Evolutionary conservation across 53 echinoderm and acorn worm species (phyloP).

Genomic region (Henricia sp.): DNA sequence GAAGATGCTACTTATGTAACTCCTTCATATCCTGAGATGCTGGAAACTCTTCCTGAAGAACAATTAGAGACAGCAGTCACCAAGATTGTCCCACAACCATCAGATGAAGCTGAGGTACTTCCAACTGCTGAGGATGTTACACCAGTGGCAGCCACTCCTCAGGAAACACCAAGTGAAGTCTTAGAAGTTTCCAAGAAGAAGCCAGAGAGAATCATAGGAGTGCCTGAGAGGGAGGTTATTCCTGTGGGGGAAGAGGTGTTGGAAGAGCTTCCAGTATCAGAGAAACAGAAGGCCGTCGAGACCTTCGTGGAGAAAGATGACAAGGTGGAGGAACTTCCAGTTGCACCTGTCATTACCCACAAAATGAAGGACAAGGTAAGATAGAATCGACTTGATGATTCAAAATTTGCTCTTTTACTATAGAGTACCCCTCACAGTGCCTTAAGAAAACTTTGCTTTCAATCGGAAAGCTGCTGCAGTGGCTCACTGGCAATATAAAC

Average conservation of each 20-base stretch:
- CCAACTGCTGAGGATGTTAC: constrained; percentile 31
- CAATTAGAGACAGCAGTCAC: constrained; percentile 35
- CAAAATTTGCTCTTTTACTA: no score
- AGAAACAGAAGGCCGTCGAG: constrained; percentile 33
- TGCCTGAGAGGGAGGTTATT: constrained; percentile 5
- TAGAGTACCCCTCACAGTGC: no score
- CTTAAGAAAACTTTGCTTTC: no score
- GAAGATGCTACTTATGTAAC: constrained; percentile 17
- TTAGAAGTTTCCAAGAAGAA: constrained; percentile 37
- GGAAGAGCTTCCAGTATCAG: constrained; percentile 14
- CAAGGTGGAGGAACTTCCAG: constrained; percentile 63
- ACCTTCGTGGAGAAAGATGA: constrained; percentile 45
- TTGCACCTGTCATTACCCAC: constrained; percentile 77
- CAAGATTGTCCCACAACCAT: constrained; percentile 1
- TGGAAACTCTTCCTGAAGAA: constrained; percentile 18
- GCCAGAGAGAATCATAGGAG: constrained; percentile 48
- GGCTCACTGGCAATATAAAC: no score
- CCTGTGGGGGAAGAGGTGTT: constrained; percentile 10
- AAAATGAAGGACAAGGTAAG: constrained; percentile 82
- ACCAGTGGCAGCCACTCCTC: constrained; percentile 18
- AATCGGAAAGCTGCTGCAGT: no score
- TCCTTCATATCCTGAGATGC: constrained; percentile 11
- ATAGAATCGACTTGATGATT: no score
- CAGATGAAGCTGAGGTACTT: constrained; percentile 36
- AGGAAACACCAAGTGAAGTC: constrained; percentile 20